Conservation (phyloP, 2,888 invertebrate species). For the Thymelicus lineola region DNA sequence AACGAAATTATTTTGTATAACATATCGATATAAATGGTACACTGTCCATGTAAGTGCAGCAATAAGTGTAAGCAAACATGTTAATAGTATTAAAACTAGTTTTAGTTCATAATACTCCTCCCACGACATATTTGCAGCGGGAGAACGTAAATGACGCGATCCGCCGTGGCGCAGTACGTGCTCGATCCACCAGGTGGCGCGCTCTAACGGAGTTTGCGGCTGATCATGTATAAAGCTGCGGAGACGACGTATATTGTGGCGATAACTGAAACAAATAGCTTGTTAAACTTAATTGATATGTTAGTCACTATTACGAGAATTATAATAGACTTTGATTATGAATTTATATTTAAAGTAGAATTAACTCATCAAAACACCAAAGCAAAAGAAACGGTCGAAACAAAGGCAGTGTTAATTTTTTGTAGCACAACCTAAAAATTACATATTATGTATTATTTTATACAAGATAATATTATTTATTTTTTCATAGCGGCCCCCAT, state of each 20-base stretch:
- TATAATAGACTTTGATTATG: too few relatives aligned
- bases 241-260: constrained; percentile 40
- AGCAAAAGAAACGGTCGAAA: too few relatives aligned
- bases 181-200: constrained; percentile 46
- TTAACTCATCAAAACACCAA: too few relatives aligned
- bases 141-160: constrained; percentile 41
- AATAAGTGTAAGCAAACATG: neutral
- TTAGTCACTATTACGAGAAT: neutral
- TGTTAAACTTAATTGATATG: too few relatives aligned
- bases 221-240: constrained; percentile 42
- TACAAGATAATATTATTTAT: too few relatives aligned
- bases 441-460: too few relatives aligned
- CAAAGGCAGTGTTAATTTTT: too few relatives aligned
- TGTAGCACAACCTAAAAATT: too few relatives aligned
- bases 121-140: constrained; percentile 42
- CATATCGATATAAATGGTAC: neutral
- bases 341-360: too few relatives aligned
- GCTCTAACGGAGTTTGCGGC: constrained; percentile 41
- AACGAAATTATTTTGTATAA: neutral
- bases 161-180: constrained; percentile 44
- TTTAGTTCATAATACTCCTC: constrained; percentile 43
- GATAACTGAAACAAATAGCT: constrained; percentile 38
- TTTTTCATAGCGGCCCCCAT: too few relatives aligned
- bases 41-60: neutral
- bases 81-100: constrained; percentile 28